Conservation (phyloP, 1,140 invertebrate genomes). For the Zaprionus inermis region DNA sequence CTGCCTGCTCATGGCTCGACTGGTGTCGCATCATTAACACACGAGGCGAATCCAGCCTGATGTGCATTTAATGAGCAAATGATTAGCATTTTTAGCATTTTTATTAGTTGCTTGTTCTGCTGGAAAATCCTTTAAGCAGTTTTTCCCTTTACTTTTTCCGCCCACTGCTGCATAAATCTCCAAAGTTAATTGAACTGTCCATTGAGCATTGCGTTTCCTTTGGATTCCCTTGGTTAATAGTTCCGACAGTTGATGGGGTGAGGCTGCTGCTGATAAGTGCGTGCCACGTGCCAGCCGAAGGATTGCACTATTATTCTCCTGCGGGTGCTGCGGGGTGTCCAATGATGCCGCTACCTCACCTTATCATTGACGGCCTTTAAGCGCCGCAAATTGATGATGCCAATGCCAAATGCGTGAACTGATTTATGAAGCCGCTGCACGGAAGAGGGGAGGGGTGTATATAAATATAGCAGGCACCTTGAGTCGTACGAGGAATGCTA, state of each 20-base stretch:
- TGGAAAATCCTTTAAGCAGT: conserved; percentile 34
- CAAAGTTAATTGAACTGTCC: conserved; percentile 54
- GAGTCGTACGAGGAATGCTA: too few relatives aligned
- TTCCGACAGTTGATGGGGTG: conserved; percentile 27
- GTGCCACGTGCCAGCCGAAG: conserved; percentile 11
- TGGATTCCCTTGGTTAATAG: conserved; percentile 15
- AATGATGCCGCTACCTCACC: conserved; percentile 9
- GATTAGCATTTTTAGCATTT: conserved; percentile 72
- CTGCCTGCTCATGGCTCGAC: conserved; percentile 8
- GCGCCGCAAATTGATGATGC: conserved; percentile 65
- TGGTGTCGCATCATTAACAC: conserved; percentile 74
- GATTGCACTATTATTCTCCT: background rate
- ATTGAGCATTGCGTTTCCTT: conserved; percentile 28
- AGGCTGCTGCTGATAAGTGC: conserved; percentile 47
- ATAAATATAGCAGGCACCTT: background rate
- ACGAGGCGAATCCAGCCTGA: conserved; percentile 41
- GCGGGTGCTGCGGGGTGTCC: conserved; percentile 3
- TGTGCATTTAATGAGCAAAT: conserved; percentile 80
- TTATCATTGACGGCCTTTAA: conserved; percentile 42
- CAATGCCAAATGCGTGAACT: conserved; percentile 21
- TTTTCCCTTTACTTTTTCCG: conserved; percentile 21
- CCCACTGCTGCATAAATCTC: conserved; percentile 3
- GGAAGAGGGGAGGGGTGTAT: conserved; percentile 11
- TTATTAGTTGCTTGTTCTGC: conserved; percentile 3
- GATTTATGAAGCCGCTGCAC: conserved; percentile 57